Conservation (phyloP, 2,888 invertebrate genomes). For the Chrysopilus asiliformis region DNA sequence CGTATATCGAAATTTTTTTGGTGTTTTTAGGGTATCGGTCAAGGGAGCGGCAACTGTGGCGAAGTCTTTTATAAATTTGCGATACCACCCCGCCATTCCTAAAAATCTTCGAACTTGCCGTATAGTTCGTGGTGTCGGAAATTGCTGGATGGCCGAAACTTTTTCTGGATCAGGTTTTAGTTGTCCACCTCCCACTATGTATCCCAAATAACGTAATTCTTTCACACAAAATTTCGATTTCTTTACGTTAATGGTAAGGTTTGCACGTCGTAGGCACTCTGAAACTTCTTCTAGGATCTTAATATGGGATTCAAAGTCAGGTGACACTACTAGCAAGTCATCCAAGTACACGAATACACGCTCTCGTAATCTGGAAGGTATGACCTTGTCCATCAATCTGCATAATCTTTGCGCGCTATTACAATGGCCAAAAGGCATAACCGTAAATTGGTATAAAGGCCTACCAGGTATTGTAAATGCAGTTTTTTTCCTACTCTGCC, state of each 20-base stretch:
- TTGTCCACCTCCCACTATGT: neutral
- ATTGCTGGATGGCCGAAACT: neutral
- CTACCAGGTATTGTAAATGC: no score
- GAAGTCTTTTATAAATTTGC: neutral
- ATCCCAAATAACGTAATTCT: neutral
- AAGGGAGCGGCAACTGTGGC: neutral
- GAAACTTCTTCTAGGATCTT: neutral
- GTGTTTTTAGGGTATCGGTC: no score
- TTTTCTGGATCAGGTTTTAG: slow-evolving; percentile 1
- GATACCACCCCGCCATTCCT: slow-evolving; percentile 1
- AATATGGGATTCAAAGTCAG: neutral
- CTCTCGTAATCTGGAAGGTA: neutral
- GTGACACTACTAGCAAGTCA: neutral
- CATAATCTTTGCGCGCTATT: no score
- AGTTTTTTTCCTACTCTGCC: slow-evolving; percentile 14
- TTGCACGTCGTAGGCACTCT: neutral
- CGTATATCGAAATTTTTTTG: no score
- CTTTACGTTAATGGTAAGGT: neutral
- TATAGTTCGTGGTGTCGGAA: neutral
- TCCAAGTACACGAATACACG: slow-evolving; percentile 2
- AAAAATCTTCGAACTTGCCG: neutral
- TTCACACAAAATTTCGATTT: slow-evolving; percentile 1
- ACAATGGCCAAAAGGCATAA: no score
- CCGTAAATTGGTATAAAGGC: no score
- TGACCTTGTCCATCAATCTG: neutral